These are phyloP conservation scores for Enhydra lutris DNA, from an alignment of 2,113 vertebrate genomes.

Conservation along the genomic window DNA sequence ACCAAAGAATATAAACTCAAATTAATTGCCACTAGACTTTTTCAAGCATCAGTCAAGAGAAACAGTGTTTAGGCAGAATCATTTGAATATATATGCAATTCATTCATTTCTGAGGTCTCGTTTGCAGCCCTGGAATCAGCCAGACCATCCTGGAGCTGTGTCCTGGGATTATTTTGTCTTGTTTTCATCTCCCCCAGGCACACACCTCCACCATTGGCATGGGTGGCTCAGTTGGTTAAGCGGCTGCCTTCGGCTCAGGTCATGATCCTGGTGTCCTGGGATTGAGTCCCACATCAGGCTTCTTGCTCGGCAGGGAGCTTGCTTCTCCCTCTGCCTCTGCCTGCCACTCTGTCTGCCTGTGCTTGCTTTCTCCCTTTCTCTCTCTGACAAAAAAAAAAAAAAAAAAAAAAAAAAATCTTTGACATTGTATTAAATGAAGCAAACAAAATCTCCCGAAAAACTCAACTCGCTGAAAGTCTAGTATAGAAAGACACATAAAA, in stretches of 20 bases:
- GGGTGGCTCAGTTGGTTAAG: too few relatives aligned
- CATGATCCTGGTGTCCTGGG: too few relatives aligned
- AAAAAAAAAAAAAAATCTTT: not conserved
- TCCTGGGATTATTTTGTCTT: not conserved
- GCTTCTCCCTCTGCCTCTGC: too few relatives aligned
- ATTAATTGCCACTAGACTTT: not conserved
- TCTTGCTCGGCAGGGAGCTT: too few relatives aligned
- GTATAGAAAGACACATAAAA: not conserved
- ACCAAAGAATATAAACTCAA: not conserved
- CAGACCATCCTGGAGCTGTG: not conserved
- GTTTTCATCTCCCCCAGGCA: not conserved
- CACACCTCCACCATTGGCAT: not conserved
- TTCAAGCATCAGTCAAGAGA: not conserved
- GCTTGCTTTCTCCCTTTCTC: too few relatives aligned
- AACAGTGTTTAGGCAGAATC: not conserved
- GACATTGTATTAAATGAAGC: not conserved
- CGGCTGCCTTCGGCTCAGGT: too few relatives aligned
- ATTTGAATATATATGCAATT: not conserved
- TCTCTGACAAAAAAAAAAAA: too few relatives aligned
- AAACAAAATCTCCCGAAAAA: slow-evolving; percentile 23
- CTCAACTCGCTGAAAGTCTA: not conserved
- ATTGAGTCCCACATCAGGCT: too few relatives aligned
- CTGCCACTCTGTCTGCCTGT: too few relatives aligned
- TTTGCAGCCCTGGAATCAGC: not conserved
- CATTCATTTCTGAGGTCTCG: not conserved